These are phyloP conservation scores for Ploceus nigricollis DNA, from an alignment of 2,113 vertebrate species.

Conservation along the genomic window DNA sequence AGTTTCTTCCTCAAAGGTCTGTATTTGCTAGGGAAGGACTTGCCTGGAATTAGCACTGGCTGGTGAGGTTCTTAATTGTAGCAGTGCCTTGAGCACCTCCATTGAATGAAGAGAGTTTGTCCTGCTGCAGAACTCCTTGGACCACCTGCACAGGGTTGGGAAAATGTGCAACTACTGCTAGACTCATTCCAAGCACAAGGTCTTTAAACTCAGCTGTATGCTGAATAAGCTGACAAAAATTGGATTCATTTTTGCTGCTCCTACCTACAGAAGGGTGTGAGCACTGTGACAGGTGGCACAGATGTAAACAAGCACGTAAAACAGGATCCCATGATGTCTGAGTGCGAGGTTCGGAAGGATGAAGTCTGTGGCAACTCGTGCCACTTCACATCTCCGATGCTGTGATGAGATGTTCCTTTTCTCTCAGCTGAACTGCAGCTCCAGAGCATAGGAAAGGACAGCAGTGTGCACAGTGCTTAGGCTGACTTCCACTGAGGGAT, in stretches of 20 bases:
- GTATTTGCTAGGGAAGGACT: neutral
- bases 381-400: neutral
- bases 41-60: neutral
- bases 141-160: neutral
- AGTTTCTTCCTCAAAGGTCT: neutral
- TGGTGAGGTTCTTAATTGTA: neutral
- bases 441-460: neutral
- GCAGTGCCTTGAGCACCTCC: neutral
- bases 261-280: neutral
- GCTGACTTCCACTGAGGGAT: neutral
- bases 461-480: neutral
- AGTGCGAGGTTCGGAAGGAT: neutral
- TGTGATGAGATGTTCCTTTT: neutral
- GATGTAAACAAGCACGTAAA: neutral
- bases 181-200: neutral
- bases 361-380: neutral
- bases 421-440: neutral
- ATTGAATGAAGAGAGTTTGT: accelerated
- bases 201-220: neutral
- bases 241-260: neutral
- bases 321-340: neutral
- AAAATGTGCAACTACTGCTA: neutral
- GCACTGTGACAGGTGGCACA: neutral
- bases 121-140: neutral
- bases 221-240: neutral